Percentiles rank a stretch among this genome's conserved stretches.
phyloP scores from a whole-genome alignment of 2,888 invertebrate species.

The Lypha dubia region DNA sequence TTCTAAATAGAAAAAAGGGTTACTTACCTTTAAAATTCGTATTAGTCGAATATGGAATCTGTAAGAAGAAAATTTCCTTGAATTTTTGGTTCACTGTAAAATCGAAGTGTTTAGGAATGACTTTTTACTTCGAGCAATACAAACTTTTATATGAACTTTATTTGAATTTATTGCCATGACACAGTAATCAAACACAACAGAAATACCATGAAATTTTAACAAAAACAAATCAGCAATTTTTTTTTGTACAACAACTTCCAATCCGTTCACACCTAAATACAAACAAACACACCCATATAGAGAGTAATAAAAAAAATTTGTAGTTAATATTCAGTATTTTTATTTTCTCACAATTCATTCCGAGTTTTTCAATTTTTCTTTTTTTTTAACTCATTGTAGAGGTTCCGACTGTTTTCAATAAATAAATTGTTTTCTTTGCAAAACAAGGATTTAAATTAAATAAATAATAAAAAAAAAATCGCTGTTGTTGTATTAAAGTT shows the following conservation, averaged over 20 bases:
- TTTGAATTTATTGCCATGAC: constrained; percentile 58
- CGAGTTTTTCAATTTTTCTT: neutral
- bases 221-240: constrained; percentile 28
- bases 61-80: no score
- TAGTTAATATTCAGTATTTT: neutral
- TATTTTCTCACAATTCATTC: constrained; percentile 2
- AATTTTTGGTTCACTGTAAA: no score
- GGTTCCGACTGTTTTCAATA: constrained; percentile 32
- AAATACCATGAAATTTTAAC: constrained; percentile 45
- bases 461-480: constrained; percentile 4
- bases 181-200: neutral
- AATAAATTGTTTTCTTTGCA: constrained; percentile 10
- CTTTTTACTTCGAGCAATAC: no score
- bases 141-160: constrained; percentile 4
- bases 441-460: constrained; percentile 23
- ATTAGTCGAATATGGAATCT: no score
- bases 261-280: neutral
- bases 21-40: no score
- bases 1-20: no score
- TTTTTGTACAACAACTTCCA: neutral
- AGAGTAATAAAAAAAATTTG: constrained; percentile 15
- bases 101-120: no score
- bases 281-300: neutral
- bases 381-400: neutral
- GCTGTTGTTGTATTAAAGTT: constrained; percentile 13